Base-by-base conservation (phyloP, 2,797 vertebrate genomes). In the Argyrosomus regius region DNA sequence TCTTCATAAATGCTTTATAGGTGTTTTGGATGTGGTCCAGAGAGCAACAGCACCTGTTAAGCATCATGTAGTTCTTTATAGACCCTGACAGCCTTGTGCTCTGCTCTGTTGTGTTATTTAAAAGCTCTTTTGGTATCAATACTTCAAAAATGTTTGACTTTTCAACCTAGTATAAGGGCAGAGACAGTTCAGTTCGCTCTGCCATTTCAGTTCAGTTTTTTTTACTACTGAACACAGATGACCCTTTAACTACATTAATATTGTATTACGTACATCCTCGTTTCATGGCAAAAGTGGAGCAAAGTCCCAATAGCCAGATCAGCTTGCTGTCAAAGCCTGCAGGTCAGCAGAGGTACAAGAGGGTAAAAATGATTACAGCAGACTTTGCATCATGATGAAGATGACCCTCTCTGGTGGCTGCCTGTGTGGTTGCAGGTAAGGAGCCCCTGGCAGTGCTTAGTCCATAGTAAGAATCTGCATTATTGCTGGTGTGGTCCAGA, bases 1-100 rank as follows among this genome's bases (percentile, higher is more conserved):
- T 58, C 66, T 59, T 82, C 50, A 83, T 58, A 72, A 84, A 83
- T 85, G 10, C 58, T 89, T 81, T 17, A 77, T n/a, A 12, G 18
- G 9, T 10, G 0, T 35, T 67, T 74, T 78, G 57, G 64, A 72
- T 58, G 4, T 31, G 4, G 59, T 75, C 61, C 60, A 75, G 26
- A 66, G 46, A 63, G 57, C 48, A 64, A 28, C 0, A 52, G 0
- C 10, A 9, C 28, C 26, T 62, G 54, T 59, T 53, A 1, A 45
- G 22, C 43, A 48, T 60, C 41, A 5, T 56, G 26, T 82, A 57
- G 39, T 16, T 67, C 64, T 35, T 73, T 20, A 80, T 67, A 48
- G 17, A 56, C 35, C 14, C 68, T 52, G 77, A 69, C 73, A 80
- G 56, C 70, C 57, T 39, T 45, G 31, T 3, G 24, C 26, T 53